Evolutionary conservation across 2,797 vertebrate species (phyloP).

Genomic region (Rallus crepitans): DNA sequence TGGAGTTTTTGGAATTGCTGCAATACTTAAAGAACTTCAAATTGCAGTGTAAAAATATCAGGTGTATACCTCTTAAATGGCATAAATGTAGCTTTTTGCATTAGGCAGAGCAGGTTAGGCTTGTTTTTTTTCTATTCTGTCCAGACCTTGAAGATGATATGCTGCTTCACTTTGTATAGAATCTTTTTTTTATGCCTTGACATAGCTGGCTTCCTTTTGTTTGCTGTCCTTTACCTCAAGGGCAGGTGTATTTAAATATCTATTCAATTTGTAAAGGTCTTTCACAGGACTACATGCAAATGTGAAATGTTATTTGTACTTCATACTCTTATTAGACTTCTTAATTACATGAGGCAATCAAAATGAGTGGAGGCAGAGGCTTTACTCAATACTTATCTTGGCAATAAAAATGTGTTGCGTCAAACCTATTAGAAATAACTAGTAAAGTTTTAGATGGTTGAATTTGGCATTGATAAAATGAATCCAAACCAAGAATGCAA

Average conservation of each 20-base stretch:
- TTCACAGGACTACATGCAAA: background rate
- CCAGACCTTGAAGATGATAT: background rate
- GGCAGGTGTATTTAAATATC: background rate
- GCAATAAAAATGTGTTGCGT: background rate
- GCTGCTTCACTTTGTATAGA: background rate
- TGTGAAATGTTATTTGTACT: background rate
- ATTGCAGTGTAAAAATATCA: background rate
- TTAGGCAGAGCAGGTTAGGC: background rate
- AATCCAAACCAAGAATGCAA: background rate
- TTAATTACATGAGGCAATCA: background rate
- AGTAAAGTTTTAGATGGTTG: background rate
- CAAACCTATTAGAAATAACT: slow-evolving; percentile 2
- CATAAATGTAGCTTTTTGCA: background rate
- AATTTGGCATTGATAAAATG: background rate
- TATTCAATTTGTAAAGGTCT: background rate
- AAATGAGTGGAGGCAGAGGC: background rate
- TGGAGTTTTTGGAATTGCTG: background rate
- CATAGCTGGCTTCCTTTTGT: background rate
- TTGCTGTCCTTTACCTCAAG: background rate
- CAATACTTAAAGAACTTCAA: background rate
- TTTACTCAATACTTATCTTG: background rate
- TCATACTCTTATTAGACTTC: background rate
- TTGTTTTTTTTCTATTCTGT: background rate
- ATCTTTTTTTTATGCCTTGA: background rate
- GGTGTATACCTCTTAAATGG: background rate